These are phyloP conservation scores for Trematomus bernacchii DNA, from an alignment of 2,797 vertebrate genomes.

Conservation along the genomic window DNA sequence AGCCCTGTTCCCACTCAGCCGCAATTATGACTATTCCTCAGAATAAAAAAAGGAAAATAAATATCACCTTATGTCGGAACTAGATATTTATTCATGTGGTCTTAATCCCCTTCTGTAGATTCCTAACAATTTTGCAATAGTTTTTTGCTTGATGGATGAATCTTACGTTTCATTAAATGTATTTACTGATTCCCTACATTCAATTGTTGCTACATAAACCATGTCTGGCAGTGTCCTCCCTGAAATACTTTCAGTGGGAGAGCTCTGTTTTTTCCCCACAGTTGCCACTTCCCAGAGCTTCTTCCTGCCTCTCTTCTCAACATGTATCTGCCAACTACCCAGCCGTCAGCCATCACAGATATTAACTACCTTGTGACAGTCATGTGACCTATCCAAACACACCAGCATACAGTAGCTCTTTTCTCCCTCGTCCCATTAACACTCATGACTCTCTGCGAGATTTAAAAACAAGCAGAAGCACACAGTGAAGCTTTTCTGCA, in stretches of 20 bases:
- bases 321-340: slow-evolving; percentile 14
- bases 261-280: neutral
- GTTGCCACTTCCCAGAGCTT: slow-evolving; percentile 17
- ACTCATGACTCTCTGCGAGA: slow-evolving; percentile 29
- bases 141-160: no score
- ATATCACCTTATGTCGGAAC: no score
- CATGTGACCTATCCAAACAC: slow-evolving; percentile 64
- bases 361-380: slow-evolving; percentile 70
- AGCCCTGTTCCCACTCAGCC: no score
- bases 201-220: no score
- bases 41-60: no score
- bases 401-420: slow-evolving; percentile 35
- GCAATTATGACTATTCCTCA: no score
- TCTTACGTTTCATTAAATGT: no score
- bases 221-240: no score
- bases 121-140: no score
- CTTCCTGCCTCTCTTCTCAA: slow-evolving; percentile 5
- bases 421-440: slow-evolving; percentile 10
- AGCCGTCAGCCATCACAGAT: slow-evolving; percentile 57
- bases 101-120: no score
- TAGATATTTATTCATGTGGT: no score
- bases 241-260: neutral
- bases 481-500: slow-evolving; percentile 38
- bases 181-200: no score
- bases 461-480: slow-evolving; percentile 30